These are phyloP conservation scores for Ranitomeya variabilis DNA, from an alignment of 2,113 vertebrate species.

Conservation along the genomic window DNA sequence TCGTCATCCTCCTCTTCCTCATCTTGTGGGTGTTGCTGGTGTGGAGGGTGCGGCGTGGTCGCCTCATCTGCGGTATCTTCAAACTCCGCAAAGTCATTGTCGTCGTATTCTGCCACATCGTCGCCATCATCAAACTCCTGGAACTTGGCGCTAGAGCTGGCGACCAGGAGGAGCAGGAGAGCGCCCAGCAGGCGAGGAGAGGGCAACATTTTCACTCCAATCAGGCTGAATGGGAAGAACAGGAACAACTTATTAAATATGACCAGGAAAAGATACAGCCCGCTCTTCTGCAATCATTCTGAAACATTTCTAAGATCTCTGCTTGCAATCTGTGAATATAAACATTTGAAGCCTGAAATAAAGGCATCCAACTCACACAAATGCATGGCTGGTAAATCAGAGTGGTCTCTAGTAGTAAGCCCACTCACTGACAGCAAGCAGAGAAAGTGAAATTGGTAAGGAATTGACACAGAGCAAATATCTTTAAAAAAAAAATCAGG, in stretches of 20 bases:
- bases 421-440: no score
- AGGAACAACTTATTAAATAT: background rate
- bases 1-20: conserved; percentile 81
- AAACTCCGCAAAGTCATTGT: conserved; percentile 98
- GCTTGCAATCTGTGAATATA: no score
- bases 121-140: conserved; percentile 95
- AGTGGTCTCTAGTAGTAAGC: no score
- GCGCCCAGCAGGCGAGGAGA: conserved; percentile 52
- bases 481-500: no score
- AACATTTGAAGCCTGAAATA: no score
- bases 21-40: conserved; percentile 70
- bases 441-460: no score
- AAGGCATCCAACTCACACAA: no score
- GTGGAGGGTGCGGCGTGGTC: conserved; percentile 63
- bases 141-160: conserved; percentile 75
- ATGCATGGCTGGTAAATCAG: no score
- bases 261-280: no score
- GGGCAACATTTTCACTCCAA: background rate
- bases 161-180: conserved; percentile 64
- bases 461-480: no score
- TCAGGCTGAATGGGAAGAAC: background rate
- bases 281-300: no score
- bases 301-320: no score
- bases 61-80: conserved; percentile 87
- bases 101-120: conserved; percentile 92